Conservation (phyloP, 2,888 invertebrate species). For the Agonopterix alstromeriana region DNA sequence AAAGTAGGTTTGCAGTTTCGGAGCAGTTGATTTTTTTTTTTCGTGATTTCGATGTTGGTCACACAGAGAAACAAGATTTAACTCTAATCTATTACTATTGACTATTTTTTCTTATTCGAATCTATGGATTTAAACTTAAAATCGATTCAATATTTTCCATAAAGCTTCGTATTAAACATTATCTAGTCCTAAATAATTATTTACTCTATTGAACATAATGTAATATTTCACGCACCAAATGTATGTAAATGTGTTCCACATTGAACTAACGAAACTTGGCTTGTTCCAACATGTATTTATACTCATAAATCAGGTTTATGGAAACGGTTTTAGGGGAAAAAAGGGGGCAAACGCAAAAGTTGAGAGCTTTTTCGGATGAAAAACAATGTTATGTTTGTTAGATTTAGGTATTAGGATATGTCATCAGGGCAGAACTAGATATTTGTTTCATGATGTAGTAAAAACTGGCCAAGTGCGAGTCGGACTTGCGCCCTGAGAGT, state of each 20-base stretch:
- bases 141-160: not conserved
- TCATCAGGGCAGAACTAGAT: no score
- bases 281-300: constrained; percentile 25
- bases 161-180: not conserved
- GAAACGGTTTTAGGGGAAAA: constrained; percentile 37
- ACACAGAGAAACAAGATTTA: no score
- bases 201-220: constrained; percentile 27
- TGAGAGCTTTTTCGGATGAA: constrained; percentile 17
- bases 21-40: no score
- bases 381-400: constrained; percentile 16
- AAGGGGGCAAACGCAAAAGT: constrained; percentile 23
- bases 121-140: not conserved
- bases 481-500: no score
- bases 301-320: constrained; percentile 50
- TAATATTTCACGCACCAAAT: constrained; percentile 43
- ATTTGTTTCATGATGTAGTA: no score
- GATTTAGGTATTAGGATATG: no score
- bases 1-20: no score
- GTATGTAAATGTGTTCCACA: constrained; percentile 54
- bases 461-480: no score
- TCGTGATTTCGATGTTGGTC: no score
- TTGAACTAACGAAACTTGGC: constrained; percentile 51
- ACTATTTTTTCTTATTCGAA: no score
- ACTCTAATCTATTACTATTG: no score
- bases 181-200: constrained; percentile 18